Conservation (phyloP, 1,140 invertebrate genomes). For the Lethocerus indicus region DNA sequence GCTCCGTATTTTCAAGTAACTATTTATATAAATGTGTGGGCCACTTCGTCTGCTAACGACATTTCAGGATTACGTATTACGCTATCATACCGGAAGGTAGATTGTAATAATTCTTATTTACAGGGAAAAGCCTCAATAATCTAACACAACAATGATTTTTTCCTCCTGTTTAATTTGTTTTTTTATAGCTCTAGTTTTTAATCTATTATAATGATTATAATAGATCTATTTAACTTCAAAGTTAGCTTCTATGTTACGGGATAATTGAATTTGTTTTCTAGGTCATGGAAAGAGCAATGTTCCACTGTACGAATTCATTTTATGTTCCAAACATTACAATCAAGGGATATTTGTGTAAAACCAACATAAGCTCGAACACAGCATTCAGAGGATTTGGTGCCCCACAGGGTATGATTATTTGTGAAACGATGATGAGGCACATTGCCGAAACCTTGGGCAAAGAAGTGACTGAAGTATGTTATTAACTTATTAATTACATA, state of each 20-base stretch:
- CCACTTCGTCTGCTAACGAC: too few relatives aligned
- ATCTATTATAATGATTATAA: slow-evolving; percentile 2
- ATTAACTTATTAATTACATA: not conserved
- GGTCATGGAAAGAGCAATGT: slow-evolving; percentile 61
- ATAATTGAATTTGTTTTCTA: slow-evolving; percentile 24
- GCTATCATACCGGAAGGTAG: too few relatives aligned
- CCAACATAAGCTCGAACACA: slow-evolving; percentile 77
- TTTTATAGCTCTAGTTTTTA: not conserved
- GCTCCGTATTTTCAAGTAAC: too few relatives aligned
- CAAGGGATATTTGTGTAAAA: slow-evolving; percentile 54
- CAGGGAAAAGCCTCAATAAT: too few relatives aligned
- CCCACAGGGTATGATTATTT: slow-evolving; percentile 75
- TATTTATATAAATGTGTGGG: too few relatives aligned
- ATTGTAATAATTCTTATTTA: too few relatives aligned
- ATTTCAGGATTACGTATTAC: too few relatives aligned
- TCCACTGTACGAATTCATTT: slow-evolving; percentile 65
- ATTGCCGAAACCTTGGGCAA: slow-evolving; percentile 51
- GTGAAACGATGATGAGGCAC: slow-evolving; percentile 58
- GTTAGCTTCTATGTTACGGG: too few relatives aligned
- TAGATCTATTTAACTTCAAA: too few relatives aligned
- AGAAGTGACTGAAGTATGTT: slow-evolving; percentile 31
- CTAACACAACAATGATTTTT: not conserved
- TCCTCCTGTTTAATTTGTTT: not conserved
- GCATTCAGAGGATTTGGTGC: slow-evolving; percentile 82
- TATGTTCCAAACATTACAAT: slow-evolving; percentile 49